Conservation (phyloP, 2,797 vertebrate species). For the Crypturellus tataupa region DNA sequence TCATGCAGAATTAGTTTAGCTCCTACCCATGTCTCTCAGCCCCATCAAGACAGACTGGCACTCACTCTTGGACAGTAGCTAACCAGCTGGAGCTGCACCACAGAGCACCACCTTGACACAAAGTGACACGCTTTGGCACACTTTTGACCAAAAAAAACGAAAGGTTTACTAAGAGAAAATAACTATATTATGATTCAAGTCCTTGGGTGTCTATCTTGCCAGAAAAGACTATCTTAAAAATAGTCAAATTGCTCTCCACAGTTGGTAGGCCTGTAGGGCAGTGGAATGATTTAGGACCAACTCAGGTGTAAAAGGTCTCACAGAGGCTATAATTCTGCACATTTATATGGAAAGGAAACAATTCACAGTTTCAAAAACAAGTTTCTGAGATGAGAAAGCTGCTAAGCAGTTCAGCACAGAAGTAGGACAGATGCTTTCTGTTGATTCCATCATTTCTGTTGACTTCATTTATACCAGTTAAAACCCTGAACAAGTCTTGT, state of each 20-base stretch:
- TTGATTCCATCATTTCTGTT: not conserved
- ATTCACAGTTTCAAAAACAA: not conserved
- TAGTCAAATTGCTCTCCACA: not conserved
- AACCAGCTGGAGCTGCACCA: not conserved
- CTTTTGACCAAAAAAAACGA: not conserved
- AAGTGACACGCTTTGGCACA: not conserved
- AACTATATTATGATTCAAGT: not conserved
- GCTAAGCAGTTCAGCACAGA: not conserved
- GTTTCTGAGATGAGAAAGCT: not conserved
- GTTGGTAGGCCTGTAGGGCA: not conserved
- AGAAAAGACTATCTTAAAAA: not conserved
- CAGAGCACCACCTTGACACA: not conserved
- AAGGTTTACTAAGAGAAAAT: not conserved
- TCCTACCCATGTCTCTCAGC: not conserved
- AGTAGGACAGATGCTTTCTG: not conserved
- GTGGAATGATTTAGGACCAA: not conserved
- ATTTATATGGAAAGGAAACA: not conserved
- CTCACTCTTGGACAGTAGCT: not conserved
- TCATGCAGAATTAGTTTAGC: not conserved
- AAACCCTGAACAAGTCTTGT: not conserved
- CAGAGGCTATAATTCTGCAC: not conserved
- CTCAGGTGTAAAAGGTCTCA: not conserved
- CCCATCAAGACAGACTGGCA: not conserved
- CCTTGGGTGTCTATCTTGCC: not conserved
- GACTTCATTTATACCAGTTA: not conserved